phyloP scores from a whole-genome alignment of 2,797 vertebrate species.

The Podargus strigoides region DNA sequence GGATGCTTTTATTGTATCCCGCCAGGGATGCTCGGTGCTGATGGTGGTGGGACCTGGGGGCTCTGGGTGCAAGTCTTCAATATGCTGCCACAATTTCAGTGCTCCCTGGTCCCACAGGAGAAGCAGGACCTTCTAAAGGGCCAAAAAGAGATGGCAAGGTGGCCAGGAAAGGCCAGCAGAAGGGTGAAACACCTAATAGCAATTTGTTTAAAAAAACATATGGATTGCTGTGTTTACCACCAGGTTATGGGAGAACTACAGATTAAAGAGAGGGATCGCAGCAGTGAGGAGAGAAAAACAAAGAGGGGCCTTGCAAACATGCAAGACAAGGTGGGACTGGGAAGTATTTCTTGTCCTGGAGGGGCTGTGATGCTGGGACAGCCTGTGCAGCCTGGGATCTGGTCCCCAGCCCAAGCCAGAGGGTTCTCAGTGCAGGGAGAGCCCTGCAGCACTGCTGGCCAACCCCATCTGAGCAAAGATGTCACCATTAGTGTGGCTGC shows the following conservation, averaged over 20 bases:
- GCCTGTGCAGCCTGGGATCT: neutral
- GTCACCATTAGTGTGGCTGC: fast-evolving
- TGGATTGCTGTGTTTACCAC: fast-evolving
- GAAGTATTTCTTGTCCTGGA: neutral
- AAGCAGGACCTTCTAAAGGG: neutral
- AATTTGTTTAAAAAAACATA: neutral
- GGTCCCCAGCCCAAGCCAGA: neutral
- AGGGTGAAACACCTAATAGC: neutral
- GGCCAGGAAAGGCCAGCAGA: neutral
- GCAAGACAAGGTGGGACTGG: neutral
- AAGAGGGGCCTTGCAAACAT: neutral
- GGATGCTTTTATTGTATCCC: too few relatives aligned
- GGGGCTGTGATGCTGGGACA: neutral
- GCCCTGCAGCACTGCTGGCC: neutral
- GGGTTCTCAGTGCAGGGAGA: neutral
- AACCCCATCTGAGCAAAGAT: neutral
- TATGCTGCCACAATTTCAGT: fast-evolving
- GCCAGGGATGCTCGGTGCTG: neutral
- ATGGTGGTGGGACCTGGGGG: neutral
- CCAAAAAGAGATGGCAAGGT: neutral
- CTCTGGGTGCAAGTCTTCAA: fast-evolving
- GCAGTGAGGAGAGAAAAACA: neutral
- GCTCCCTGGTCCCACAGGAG: neutral
- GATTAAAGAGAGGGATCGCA: neutral
- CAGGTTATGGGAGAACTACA: neutral